Conservation (phyloP, 2,113 vertebrate species). For the Eudyptes chrysolophus region DNA sequence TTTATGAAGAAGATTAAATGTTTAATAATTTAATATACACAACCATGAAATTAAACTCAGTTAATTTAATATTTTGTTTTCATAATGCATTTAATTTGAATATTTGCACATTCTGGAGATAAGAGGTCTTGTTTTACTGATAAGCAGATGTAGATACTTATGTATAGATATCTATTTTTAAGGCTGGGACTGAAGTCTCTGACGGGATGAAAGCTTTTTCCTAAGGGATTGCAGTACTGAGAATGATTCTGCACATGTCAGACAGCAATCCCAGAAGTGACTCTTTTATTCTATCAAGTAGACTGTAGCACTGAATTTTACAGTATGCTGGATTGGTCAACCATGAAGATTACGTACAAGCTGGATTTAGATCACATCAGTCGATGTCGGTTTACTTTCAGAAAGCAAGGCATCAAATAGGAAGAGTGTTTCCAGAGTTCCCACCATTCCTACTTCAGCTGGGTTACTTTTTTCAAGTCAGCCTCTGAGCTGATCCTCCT, state of each 20-base stretch:
- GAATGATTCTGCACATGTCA: neutral
- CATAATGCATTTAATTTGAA: neutral
- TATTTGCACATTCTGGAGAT: neutral
- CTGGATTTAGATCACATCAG: constrained; percentile 1
- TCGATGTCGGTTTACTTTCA: neutral
- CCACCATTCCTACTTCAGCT: neutral
- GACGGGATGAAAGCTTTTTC: neutral
- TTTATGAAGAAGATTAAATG: neutral
- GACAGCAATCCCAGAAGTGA: neutral
- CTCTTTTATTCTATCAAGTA: neutral
- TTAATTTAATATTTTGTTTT: neutral
- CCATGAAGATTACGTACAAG: neutral
- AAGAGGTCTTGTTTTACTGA: neutral
- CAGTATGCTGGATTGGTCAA: neutral
- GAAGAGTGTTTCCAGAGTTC: neutral
- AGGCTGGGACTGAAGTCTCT: neutral
- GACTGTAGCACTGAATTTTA: neutral
- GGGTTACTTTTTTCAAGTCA: neutral
- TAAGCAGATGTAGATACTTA: neutral
- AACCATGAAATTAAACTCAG: neutral
- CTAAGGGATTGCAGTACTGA: neutral
- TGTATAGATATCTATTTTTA: neutral
- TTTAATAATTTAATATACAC: neutral
- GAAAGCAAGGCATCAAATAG: neutral
- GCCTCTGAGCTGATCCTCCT: neutral